Conservation (phyloP, 2,797 vertebrate species). For the Myotis vivesi region DNA sequence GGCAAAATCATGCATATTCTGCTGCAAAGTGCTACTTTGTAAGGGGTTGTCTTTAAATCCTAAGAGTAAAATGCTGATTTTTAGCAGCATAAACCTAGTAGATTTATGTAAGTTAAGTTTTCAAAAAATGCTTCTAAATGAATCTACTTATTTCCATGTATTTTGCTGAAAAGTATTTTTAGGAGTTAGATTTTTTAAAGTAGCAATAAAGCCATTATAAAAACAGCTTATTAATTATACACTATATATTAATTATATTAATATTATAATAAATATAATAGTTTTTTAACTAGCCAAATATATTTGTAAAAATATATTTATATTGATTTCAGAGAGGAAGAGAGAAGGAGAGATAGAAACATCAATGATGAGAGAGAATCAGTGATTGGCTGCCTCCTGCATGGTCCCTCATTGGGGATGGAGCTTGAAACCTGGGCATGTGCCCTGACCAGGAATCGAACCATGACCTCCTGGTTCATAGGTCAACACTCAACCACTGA, state of each 20-base stretch:
- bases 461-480: too few relatives aligned
- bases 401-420: too few relatives aligned
- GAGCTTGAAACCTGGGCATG: too few relatives aligned
- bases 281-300: background rate
- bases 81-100: conserved; percentile 37
- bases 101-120: conserved; percentile 9
- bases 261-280: background rate
- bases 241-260: background rate
- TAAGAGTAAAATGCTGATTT: conserved; percentile 28
- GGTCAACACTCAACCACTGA: too few relatives aligned
- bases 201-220: conserved; percentile 21
- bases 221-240: background rate
- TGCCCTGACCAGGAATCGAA: too few relatives aligned
- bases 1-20: conserved; percentile 39
- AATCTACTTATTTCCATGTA: conserved; percentile 14
- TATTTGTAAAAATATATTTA: too few relatives aligned
- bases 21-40: conserved; percentile 40
- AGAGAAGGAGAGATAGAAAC: too few relatives aligned
- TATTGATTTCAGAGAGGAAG: too few relatives aligned
- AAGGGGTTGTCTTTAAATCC: conserved; percentile 7
- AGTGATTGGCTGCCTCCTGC: too few relatives aligned
- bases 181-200: conserved; percentile 2
- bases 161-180: conserved; percentile 50
- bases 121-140: conserved; percentile 5
- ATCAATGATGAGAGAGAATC: too few relatives aligned